Evolutionary conservation across 2,888 invertebrate species (phyloP).

Genomic region (Caenorhabditis macrosperma): DNA sequence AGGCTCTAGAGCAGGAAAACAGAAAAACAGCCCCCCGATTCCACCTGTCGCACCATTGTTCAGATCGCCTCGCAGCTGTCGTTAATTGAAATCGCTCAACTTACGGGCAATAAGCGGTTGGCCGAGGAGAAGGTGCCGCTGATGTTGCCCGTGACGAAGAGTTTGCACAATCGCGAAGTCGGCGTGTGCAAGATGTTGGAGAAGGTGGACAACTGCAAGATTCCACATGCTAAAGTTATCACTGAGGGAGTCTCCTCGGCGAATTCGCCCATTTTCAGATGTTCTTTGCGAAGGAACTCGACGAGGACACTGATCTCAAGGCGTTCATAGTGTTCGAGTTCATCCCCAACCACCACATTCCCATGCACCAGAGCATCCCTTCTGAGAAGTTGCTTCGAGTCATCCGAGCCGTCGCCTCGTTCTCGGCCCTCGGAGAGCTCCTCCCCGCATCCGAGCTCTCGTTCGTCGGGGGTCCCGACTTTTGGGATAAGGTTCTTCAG

Average conservation of each 20-base stretch:
- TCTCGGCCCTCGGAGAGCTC: constrained; percentile 13
- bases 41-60: constrained; percentile 31
- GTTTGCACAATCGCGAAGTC: constrained; percentile 16
- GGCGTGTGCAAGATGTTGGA: neutral
- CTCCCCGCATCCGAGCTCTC: neutral
- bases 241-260: neutral
- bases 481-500: neutral
- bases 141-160: neutral
- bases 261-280: neutral
- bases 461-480: neutral
- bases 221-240: neutral
- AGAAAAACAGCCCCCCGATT: constrained; percentile 1
- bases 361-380: neutral
- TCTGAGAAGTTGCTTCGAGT: neutral
- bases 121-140: neutral
- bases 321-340: constrained; percentile 8
- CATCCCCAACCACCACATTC: neutral
- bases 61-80: constrained; percentile 15
- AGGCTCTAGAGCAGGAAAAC: constrained; percentile 32
- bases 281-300: neutral
- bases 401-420: neutral
- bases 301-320: neutral
- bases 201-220: neutral
- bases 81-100: constrained; percentile 3
- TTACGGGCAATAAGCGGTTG: constrained; percentile 1